phyloP scores from a whole-genome alignment of 2,113 vertebrate genomes.

The Triplophysa rosa region DNA sequence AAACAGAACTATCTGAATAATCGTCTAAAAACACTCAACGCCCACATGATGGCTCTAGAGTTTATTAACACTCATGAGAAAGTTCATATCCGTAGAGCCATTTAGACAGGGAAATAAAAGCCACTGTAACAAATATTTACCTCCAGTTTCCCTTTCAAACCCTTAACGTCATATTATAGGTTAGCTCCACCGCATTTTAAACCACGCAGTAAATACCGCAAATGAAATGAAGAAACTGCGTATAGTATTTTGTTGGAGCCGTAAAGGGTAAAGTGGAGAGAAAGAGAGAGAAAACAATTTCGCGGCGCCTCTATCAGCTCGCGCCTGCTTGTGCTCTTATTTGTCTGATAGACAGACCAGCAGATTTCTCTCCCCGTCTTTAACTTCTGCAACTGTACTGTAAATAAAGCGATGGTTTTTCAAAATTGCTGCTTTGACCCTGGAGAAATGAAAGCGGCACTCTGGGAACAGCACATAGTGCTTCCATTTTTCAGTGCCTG shows the following conservation, averaged over 20 bases:
- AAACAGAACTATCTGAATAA: conserved; percentile 15
- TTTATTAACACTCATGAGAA: conserved; percentile 13
- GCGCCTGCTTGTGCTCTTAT: conserved; percentile 37
- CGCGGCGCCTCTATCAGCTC: conserved; percentile 42
- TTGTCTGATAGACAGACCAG: conserved; percentile 51
- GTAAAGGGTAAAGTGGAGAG: conserved; percentile 4
- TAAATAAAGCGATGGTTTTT: conserved; percentile 53
- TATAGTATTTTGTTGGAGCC: conserved; percentile 18
- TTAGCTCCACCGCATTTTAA: neutral
- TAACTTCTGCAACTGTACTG: conserved; percentile 43
- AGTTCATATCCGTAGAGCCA: neutral
- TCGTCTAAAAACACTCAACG: neutral
- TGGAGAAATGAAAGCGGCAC: conserved; percentile 51
- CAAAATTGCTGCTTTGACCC: conserved; percentile 56
- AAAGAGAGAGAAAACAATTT: conserved; percentile 46
- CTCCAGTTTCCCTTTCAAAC: neutral
- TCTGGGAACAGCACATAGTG: conserved; percentile 41
- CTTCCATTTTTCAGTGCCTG: conserved; percentile 49
- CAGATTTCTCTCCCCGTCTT: conserved; percentile 47
- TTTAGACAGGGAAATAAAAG: neutral
- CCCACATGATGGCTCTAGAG: neutral
- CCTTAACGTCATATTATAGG: neutral
- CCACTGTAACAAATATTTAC: neutral
- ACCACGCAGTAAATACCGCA: neutral
- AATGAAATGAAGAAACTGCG: conserved; percentile 6